Base-by-base conservation (phyloP, 2,888 invertebrate genomes). In the Odontomyia ornata region DNA sequence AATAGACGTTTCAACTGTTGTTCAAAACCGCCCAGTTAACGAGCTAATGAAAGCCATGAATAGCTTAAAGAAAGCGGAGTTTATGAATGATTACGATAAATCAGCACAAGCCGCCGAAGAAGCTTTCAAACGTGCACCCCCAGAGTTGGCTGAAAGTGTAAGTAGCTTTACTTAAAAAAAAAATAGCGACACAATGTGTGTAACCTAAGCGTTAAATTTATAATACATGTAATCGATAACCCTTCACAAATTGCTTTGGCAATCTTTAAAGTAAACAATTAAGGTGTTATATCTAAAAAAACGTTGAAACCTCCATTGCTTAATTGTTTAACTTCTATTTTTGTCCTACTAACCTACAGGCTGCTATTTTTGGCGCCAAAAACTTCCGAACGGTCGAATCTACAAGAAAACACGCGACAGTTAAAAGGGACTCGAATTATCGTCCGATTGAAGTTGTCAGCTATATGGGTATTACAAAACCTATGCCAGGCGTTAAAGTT, bases 401-500 rank as follows among this genome's bases (percentile, higher is more conserved):
- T 1, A 25, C 62, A 11, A 77, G 62, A 52, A 79, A 77, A 60
- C 65, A n/a, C 43, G n/a, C 76, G 25, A 21, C n/a, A 5, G 9
- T 76, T 5, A 0, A 15, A 18, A 0, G 21, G 11, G 62, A 57
- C 25, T 57, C 7, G 18, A 25, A 76, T 9, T 79, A 78, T 43
- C 75, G 46, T n/a, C 79, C 79, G n/a, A 76, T 79, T 15, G 79
- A 79, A 76, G 60, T 79, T 43, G 73, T 79, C 5, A 78, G 79
- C 47, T 79, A 79, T 76, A 67, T 78, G 15, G 79, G 79, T 15
- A 73, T 78, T 11, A 79, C 79, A 21, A 79, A 77, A 36, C 79
- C 79, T 27, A 75, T 75, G 46, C 23, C 62, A 9, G 75, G 43
- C 25, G 64, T 64, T 23, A 2, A 15, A 21, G n/a, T 71, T 18